A percentile compares a stretch with the other conserved stretches of the same genome.
phyloP scores from a whole-genome alignment of 2,797 vertebrate genomes.

The Phalanger gymnotis region DNA sequence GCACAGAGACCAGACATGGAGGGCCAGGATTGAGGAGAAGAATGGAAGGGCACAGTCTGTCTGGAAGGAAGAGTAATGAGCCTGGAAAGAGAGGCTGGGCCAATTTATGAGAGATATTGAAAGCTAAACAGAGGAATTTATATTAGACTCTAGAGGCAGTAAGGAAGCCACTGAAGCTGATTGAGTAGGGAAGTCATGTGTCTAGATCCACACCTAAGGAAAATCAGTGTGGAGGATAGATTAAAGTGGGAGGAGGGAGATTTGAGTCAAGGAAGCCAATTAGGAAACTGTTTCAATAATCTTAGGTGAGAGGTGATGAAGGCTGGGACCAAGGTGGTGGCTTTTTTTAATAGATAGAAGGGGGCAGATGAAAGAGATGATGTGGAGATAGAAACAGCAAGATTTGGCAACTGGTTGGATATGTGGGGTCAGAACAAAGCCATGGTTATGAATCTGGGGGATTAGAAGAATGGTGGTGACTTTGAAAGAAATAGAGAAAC shows the following conservation, averaged over 20 bases:
- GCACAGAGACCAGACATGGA: not conserved
- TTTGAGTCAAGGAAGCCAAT: not conserved
- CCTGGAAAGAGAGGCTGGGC: not conserved
- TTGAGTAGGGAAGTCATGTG: not conserved
- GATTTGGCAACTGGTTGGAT: too few relatives aligned
- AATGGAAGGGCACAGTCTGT: not conserved
- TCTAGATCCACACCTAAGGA: not conserved
- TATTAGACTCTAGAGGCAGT: not conserved
- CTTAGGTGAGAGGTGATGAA: not conserved
- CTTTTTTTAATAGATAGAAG: not conserved
- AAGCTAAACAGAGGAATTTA: not conserved
- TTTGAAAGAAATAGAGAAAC: too few relatives aligned
- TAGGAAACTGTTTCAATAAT: not conserved
- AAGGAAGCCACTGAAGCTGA: not conserved
- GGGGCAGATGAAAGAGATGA: not conserved
- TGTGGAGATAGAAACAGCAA: too few relatives aligned
- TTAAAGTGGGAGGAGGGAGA: not conserved
- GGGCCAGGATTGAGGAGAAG: not conserved
- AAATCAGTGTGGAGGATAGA: not conserved
- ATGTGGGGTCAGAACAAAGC: too few relatives aligned
- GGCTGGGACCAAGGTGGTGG: not conserved
- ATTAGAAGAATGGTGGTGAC: too few relatives aligned
- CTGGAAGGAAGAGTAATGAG: not conserved
- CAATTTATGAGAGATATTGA: not conserved
- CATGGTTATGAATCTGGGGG: too few relatives aligned